phyloP scores from a whole-genome alignment of 2,888 invertebrate genomes.

The Conomelus anceps region DNA sequence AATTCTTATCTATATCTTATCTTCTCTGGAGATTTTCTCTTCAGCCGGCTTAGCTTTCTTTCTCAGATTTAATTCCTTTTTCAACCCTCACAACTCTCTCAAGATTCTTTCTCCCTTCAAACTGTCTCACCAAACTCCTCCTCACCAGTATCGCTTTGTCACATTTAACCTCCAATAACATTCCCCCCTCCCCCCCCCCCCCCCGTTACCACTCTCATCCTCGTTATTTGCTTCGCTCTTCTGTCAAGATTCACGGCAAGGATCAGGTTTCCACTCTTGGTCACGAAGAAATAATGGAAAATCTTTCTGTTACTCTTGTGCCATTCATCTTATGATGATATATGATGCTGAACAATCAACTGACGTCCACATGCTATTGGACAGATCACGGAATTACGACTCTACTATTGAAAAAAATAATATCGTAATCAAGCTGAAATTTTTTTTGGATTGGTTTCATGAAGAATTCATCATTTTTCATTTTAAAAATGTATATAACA shows the following conservation, averaged over 20 bases:
- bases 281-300: neutral
- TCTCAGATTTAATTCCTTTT: neutral
- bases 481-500: too few species aligned
- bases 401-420: too few species aligned
- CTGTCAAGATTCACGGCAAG: neutral
- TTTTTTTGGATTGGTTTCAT: too few species aligned
- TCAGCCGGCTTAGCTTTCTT: neutral
- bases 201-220: neutral
- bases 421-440: too few species aligned
- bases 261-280: neutral
- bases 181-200: neutral
- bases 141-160: neutral
- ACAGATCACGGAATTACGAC: neutral
- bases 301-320: neutral
- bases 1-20: neutral
- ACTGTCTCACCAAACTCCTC: neutral
- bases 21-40: neutral
- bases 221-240: neutral
- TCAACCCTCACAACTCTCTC: neutral
- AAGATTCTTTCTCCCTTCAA: neutral
- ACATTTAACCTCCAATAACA: neutral
- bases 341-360: neutral
- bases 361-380: neutral
- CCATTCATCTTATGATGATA: neutral
- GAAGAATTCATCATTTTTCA: too few species aligned